These are phyloP conservation scores for Palloptera scutellata DNA, from an alignment of 2,888 invertebrate species.

Conservation along the genomic window DNA sequence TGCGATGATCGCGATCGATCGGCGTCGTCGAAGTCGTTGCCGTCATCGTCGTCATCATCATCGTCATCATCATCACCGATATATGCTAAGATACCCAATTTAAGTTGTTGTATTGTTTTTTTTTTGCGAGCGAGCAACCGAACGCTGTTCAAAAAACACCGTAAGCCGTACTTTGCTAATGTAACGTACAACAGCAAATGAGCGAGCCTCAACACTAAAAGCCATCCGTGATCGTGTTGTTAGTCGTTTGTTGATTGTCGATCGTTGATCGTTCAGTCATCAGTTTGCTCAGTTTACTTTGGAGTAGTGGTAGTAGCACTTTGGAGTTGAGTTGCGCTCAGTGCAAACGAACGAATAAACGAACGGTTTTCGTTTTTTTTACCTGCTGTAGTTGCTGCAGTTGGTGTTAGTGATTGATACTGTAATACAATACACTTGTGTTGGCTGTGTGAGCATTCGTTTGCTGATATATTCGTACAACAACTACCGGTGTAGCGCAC, in stretches of 20 bases:
- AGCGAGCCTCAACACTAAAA: not conserved
- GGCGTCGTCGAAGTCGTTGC: conserved; percentile 32
- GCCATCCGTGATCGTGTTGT: too few species aligned
- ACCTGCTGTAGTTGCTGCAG: not conserved
- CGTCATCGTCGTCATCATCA: conserved; percentile 37
- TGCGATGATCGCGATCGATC: conserved; percentile 28
- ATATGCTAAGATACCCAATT: conserved; percentile 42
- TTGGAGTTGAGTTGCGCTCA: not conserved
- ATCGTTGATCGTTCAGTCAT: too few species aligned
- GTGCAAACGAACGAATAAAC: conserved; percentile 11
- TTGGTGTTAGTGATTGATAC: conserved; percentile 2
- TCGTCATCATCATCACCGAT: conserved; percentile 37
- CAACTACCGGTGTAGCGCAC: conserved; percentile 6
- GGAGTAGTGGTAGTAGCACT: too few species aligned
- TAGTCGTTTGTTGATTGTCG: too few species aligned
- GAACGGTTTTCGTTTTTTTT: conserved; percentile 28
- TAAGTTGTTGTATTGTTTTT: conserved; percentile 19
- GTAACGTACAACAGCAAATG: conserved; percentile 37
- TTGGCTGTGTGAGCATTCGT: too few species aligned
- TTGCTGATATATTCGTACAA: too few species aligned
- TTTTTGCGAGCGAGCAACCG: not conserved
- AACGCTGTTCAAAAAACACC: conserved; percentile 42
- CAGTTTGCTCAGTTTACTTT: too few species aligned
- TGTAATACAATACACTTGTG: not conserved
- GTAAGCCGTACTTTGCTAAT: conserved; percentile 41